phyloP scores from a whole-genome alignment of 2,888 invertebrate genomes.

The Scaptomyza tumidula region DNA sequence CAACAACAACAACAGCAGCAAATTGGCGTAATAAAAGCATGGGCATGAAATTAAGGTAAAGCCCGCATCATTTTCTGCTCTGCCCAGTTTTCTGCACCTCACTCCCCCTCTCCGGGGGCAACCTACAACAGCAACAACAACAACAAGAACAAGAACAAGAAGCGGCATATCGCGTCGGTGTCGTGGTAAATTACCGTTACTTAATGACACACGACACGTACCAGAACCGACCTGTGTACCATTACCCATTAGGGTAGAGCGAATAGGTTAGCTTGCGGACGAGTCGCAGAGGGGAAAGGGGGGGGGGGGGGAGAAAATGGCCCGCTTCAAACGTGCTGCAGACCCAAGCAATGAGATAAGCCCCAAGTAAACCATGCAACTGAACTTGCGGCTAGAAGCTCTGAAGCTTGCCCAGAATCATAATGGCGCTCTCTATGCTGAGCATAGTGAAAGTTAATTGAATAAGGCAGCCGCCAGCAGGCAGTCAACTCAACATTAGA shows the following conservation, averaged over 20 bases:
- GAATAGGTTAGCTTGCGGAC: not conserved
- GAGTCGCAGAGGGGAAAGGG: no score
- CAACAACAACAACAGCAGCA: constrained; percentile 20
- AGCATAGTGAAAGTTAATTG: constrained; percentile 62
- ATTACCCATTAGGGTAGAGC: not conserved
- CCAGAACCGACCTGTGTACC: constrained; percentile 22
- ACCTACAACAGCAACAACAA: not conserved
- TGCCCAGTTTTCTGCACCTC: not conserved
- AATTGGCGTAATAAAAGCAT: constrained; percentile 62
- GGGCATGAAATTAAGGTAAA: constrained; percentile 52
- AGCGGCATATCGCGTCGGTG: constrained; percentile 52
- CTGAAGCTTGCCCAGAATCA: constrained; percentile 38
- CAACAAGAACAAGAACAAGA: constrained; percentile 7
- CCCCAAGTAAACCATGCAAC: constrained; percentile 5
- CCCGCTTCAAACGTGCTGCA: constrained; percentile 56
- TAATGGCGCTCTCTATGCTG: constrained; percentile 26
- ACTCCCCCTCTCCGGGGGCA: no score
- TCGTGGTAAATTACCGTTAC: constrained; percentile 66
- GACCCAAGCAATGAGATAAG: constrained; percentile 46
- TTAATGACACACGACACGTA: constrained; percentile 70
- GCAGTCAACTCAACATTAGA: constrained; percentile 20
- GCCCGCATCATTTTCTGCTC: constrained; percentile 43
- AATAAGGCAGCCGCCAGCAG: constrained; percentile 41
- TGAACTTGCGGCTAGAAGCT: constrained; percentile 25
- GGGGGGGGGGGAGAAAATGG: constrained; percentile 2